Evolutionary conservation across 2,113 vertebrate species (phyloP).

Genomic region (Oxyura jamaicensis): DNA sequence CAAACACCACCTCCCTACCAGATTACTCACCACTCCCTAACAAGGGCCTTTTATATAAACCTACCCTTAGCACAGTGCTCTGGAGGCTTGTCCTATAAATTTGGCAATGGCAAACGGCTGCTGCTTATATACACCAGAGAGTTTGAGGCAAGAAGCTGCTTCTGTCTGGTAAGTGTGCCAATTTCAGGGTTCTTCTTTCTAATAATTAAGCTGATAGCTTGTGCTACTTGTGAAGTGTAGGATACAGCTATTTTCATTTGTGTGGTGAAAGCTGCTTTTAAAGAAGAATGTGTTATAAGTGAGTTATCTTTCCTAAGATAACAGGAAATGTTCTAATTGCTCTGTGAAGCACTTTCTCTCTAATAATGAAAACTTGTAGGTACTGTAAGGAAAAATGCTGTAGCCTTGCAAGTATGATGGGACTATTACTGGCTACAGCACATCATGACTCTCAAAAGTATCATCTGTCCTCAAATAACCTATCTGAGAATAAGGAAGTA

Average conservation of each 20-base stretch:
- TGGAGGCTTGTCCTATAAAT: constrained; percentile 20
- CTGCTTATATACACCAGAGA: not conserved
- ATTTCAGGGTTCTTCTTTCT: not conserved
- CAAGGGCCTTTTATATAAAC: constrained; percentile 21
- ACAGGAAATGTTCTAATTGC: rapidly evolving
- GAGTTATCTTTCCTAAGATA: not conserved
- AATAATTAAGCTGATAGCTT: rapidly evolving
- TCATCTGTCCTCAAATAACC: not conserved
- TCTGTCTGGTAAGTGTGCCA: not conserved
- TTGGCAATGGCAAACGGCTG: constrained; percentile 22
- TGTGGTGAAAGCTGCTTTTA: not conserved
- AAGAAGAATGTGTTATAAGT: rapidly evolving
- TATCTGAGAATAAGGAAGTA: not conserved
- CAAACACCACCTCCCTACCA: not conserved
- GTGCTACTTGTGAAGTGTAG: rapidly evolving
- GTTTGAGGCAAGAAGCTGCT: not conserved
- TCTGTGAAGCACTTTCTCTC: not conserved
- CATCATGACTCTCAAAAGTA: not conserved
- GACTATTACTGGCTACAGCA: not conserved
- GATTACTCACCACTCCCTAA: not conserved
- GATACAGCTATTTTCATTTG: rapidly evolving
- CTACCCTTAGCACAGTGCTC: not conserved
- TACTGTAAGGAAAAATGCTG: not conserved
- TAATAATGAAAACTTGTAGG: not conserved
- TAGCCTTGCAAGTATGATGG: rapidly evolving